Evolutionary conservation across 1,140 invertebrate genomes (phyloP), one percentile per base, ranked within the genome.

Genomic region (Drosophila simulans): DNA sequence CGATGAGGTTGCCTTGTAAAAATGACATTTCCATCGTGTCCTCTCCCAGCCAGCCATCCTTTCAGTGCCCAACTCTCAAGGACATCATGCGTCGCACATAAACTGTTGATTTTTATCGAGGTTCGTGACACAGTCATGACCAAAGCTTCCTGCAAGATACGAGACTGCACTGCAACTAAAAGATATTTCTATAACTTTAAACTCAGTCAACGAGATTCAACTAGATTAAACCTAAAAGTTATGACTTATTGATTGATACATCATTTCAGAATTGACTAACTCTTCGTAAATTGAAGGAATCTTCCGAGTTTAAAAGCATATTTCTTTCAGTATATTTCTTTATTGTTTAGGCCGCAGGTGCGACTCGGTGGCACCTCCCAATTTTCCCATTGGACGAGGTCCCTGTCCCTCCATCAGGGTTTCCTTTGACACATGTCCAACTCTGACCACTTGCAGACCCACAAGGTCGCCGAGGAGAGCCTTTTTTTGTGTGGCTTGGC

Each of bases 61-160:
- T 22, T 45, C 42, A 17, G 17, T 45, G 15, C 15, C 11, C 15
- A 45, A 20, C 42, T 72, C 76, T 89, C 84, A 89, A 88, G 84
- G 80, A 84, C 84, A 84, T 77, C 84, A 84, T 84, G 80, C 82
- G 74, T 75, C 58, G 52, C 70, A 56, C 84, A 89, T 89, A 89
- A 89, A 89, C 84, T 89, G 84, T 89, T 89, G 84, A 89, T 89
- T 89, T 88, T 89, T 88, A 88, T 88, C 81, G 70, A 58, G 42
- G 60, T 76, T 72, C 79, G 82, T 88, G 82, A 71, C 68, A 75
- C 59, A 64, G 64, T 63, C 71, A 63, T 31, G 66, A 60, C 34
- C 43, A 60, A 22, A 35, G 25, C 15, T 46, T 27, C n/a, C 39
- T 43, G 17, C 27, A 12, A 40, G 17, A 27, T 42, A 39, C 17